Percentiles rank a stretch among this genome's conserved stretches.
Conservation (phyloP, 2,113 vertebrate species). For the Gambusia holbrooki region DNA sequence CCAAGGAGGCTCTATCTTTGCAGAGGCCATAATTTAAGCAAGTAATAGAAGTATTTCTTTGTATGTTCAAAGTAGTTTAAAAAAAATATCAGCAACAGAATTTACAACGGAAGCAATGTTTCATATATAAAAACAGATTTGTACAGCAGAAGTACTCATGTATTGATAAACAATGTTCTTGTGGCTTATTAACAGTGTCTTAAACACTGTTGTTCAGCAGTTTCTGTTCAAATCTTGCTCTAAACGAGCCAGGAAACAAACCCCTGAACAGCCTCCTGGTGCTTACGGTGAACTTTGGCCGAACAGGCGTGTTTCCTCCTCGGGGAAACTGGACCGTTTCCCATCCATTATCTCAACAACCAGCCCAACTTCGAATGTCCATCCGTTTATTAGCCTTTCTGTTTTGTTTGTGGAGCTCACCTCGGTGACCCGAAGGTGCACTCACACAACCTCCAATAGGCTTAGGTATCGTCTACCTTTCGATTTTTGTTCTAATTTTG, state of each 20-base stretch:
- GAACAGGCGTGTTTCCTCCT: not conserved
- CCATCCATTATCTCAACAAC: not conserved
- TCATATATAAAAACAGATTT: not conserved
- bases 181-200: not conserved
- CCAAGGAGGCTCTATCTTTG: no score
- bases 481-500: not conserved
- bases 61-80: no score
- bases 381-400: not conserved
- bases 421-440: not conserved
- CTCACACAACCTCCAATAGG: not conserved
- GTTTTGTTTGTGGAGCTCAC: not conserved
- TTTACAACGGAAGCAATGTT: not conserved
- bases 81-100: not conserved
- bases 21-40: no score
- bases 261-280: not conserved
- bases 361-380: not conserved
- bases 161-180: not conserved
- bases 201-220: not conserved
- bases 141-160: no score
- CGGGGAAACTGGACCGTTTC: not conserved
- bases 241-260: not conserved
- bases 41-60: not conserved
- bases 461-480: not conserved
- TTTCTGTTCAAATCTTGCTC: not conserved
- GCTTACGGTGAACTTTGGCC: not conserved